Conservation (phyloP, 2,888 invertebrate species). For the Margaritifera margaritifera region DNA sequence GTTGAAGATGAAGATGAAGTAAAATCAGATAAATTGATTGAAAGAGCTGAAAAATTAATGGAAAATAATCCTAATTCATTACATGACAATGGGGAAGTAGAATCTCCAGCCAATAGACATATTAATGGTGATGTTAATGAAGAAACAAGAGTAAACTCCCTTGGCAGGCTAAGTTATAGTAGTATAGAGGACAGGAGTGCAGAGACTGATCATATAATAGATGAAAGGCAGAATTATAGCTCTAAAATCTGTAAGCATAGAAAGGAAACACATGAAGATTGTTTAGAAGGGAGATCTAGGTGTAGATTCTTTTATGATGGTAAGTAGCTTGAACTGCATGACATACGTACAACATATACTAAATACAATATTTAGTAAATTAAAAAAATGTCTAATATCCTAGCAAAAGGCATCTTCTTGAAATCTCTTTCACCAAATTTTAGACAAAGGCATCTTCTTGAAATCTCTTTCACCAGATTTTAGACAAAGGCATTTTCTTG, state of each 20-base stretch:
- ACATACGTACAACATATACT: too few species aligned
- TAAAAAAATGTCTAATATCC: not conserved
- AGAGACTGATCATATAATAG: not conserved
- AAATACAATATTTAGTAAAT: too few species aligned
- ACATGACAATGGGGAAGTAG: slow-evolving; percentile 1
- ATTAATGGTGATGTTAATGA: too few species aligned
- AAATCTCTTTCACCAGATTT: too few species aligned
- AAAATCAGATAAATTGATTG: slow-evolving; percentile 30
- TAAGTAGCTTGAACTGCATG: slow-evolving; percentile 4
- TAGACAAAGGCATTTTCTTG: not conserved
- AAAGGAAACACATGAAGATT: slow-evolving; percentile 26
- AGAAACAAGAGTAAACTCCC: too few species aligned
- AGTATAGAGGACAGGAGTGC: not conserved
- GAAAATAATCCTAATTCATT: not conserved
- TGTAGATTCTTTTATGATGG: slow-evolving; percentile 36
- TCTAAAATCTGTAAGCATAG: slow-evolving; percentile 14
- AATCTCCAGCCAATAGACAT: too few species aligned
- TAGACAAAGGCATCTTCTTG: not conserved
- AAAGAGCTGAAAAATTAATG: slow-evolving; percentile 37
- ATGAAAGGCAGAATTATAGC: slow-evolving; percentile 13
- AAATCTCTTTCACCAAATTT: too few species aligned
- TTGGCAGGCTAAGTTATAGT: too few species aligned
- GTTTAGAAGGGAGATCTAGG: slow-evolving; percentile 33
- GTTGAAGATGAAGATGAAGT: slow-evolving; percentile 35
- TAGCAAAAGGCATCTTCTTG: not conserved